phyloP scores from a whole-genome alignment of 2,797 vertebrate species.

The Rousettus madagascariensis region DNA sequence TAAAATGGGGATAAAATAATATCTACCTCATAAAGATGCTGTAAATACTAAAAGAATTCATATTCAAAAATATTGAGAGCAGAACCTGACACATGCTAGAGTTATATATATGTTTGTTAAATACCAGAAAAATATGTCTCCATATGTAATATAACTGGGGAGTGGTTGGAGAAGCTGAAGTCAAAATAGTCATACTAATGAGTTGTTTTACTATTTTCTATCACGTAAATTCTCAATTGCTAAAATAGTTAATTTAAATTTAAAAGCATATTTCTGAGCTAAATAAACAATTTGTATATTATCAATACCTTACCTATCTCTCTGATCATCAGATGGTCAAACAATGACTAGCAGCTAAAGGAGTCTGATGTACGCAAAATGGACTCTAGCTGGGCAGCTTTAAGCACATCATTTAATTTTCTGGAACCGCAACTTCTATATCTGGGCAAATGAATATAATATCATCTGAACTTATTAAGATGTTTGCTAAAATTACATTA shows the following conservation, averaged over 20 bases:
- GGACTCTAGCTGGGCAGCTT: not conserved
- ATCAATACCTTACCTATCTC: not conserved
- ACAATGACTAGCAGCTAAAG: not conserved
- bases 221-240: constrained; percentile 7
- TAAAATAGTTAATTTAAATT: not conserved
- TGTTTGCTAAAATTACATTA: constrained; percentile 34
- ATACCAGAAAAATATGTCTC: not conserved
- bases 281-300: not conserved
- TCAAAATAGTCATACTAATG: constrained; percentile 7
- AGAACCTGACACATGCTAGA: not conserved
- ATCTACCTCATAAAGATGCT: not conserved
- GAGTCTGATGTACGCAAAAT: not conserved
- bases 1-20: constrained; percentile 11
- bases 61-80: not conserved
- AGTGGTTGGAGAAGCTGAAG: not conserved
- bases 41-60: not conserved
- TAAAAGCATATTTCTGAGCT: not conserved
- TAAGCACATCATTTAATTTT: not conserved
- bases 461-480: not conserved
- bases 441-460: not conserved
- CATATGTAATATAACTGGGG: not conserved
- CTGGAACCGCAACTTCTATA: not conserved
- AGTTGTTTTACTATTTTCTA: not conserved
- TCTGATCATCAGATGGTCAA: not conserved
- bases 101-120: not conserved